Base-by-base conservation (phyloP, 2,888 invertebrate species). In the Alsophila aescularia region DNA sequence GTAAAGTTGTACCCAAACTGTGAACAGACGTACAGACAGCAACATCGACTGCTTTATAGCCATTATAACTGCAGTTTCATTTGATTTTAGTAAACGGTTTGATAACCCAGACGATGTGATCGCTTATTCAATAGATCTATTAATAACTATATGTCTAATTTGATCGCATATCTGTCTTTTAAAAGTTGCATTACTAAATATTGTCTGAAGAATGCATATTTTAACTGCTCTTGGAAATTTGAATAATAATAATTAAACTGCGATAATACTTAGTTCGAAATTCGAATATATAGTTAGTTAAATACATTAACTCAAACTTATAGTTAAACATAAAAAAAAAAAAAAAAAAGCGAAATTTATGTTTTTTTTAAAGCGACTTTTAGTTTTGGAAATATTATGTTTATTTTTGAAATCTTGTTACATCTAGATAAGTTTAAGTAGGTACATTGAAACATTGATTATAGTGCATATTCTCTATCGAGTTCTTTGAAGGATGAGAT, bases 11-110 rank as follows among this genome's bases (percentile, higher is more conserved):
- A 56, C 62, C 49, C 24, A 66, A 67, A 62, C 62, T 67, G 62
- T 65, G 64, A 5, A 14, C 10, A 53, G 43, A 48, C 29, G 77
- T 80, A 83, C 73, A 58, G 82, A 72, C 69, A 57, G 76, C 74
- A 74, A 55, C 66, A 60, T 52, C 10, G 12, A 32, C 32, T 7
- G 9, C 9, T 31, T 42, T 42, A 29, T 16, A 16, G 16, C 5
- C 3, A 66, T 59, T 37, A 24, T 42, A n/a, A 45, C 36, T 16
- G 2, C 10, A 9, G 13, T 40, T 2, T 41, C 13, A 24, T 16
- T 12, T 31, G 5, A 21, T 35, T 29, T 43, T 18, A 41, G 18
- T 31, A 21, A 21, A 34, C n/a, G 2, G 10, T 34, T 41, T 14
- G 29, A 36, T 27, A 27, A 52, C 43, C 21, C 12, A 43, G 43